Evolutionary conservation across 2,888 invertebrate genomes (phyloP).

Genomic region (Dysmachus trigonus): DNA sequence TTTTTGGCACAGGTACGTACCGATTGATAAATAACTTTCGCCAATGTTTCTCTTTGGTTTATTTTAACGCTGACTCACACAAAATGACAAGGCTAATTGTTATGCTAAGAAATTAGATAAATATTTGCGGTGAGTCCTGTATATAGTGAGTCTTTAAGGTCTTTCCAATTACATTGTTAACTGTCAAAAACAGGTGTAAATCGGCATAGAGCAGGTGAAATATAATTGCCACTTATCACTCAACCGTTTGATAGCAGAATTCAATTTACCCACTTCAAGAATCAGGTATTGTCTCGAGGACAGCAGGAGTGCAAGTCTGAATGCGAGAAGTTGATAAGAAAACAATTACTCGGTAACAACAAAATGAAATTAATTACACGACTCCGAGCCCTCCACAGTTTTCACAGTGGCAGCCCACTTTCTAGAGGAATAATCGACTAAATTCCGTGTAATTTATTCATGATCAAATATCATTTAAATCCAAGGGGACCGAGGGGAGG

Average conservation of each 20-base stretch:
- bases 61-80: neutral
- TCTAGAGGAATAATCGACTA: conserved; percentile 34
- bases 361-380: conserved; percentile 26
- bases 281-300: neutral
- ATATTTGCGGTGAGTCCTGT: neutral
- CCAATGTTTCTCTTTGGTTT: neutral
- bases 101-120: neutral
- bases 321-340: conserved; percentile 29
- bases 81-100: neutral
- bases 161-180: neutral
- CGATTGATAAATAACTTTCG: neutral
- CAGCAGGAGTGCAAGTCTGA: neutral
- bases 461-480: conserved; percentile 46
- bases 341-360: conserved; percentile 28
- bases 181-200: neutral
- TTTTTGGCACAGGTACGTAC: neutral
- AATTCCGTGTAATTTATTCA: conserved; percentile 45
- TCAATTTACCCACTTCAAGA: neutral
- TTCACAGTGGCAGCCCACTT: neutral
- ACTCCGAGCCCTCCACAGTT: neutral
- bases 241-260: conserved; percentile 1
- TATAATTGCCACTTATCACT: conserved; percentile 17
- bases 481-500: neutral
- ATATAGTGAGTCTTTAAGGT: neutral
- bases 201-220: neutral